Conservation (phyloP, 2,888 invertebrate genomes). For the Heliconius charithonia region DNA sequence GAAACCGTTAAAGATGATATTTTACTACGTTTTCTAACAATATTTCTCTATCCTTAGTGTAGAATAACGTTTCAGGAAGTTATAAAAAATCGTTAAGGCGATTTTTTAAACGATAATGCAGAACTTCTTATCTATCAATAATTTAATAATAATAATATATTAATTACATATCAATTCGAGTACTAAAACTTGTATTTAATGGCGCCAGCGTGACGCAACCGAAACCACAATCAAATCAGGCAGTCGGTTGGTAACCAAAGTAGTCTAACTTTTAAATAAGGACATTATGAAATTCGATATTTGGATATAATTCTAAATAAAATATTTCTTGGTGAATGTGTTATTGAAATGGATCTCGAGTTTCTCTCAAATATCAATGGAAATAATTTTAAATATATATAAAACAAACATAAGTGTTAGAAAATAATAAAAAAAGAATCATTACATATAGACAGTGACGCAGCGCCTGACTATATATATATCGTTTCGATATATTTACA, state of each 20-base stretch:
- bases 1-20: too few relatives aligned
- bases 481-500: too few relatives aligned
- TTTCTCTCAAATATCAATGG: background rate
- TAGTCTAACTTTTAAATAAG: slow-evolving; percentile 10
- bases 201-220: slow-evolving; percentile 35
- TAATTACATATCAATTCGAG: slow-evolving; percentile 6
- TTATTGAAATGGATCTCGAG: background rate
- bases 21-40: too few relatives aligned
- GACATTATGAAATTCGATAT: slow-evolving; percentile 5
- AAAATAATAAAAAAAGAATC: too few relatives aligned
- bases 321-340: background rate
- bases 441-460: too few relatives aligned
- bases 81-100: too few relatives aligned
- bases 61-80: too few relatives aligned
- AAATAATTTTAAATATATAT: background rate
- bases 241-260: slow-evolving; percentile 10
- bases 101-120: too few relatives aligned
- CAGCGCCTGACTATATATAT: too few relatives aligned
- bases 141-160: background rate
- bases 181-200: slow-evolving; percentile 28
- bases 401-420: too few relatives aligned
- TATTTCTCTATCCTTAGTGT: too few relatives aligned
- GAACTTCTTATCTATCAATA: background rate
- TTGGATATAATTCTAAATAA: background rate
- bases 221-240: slow-evolving; percentile 5